Evolutionary conservation across 2,888 invertebrate genomes (phyloP).

Genomic region (Leptothorax acervorum): DNA sequence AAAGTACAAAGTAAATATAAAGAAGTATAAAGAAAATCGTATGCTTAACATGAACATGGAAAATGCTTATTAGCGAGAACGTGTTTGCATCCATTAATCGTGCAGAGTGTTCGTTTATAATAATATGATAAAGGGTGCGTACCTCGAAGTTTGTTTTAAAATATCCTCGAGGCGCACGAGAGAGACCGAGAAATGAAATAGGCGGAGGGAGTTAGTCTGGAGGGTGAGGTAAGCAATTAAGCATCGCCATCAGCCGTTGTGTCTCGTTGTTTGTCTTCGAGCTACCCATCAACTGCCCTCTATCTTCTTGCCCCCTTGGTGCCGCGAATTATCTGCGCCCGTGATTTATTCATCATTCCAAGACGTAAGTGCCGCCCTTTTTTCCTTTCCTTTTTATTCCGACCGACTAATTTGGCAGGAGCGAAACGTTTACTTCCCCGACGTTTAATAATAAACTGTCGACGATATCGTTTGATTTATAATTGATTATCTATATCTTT

Average conservation of each 20-base stretch:
- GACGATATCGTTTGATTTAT: conserved; percentile 36
- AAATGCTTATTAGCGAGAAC: conserved; percentile 37
- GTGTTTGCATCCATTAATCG: conserved; percentile 64
- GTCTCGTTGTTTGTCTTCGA: conserved; percentile 83
- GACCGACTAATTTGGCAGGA: conserved; percentile 28
- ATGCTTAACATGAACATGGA: conserved; percentile 20
- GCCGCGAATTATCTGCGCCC: conserved; percentile 71
- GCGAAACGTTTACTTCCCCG: conserved; percentile 27
- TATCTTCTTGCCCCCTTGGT: conserved; percentile 67
- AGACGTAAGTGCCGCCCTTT: conserved; percentile 70
- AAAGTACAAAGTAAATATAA: background rate
- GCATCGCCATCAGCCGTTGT: conserved; percentile 82
- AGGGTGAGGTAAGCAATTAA: conserved; percentile 80
- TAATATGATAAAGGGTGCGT: conserved; percentile 78
- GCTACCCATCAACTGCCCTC: conserved; percentile 81
- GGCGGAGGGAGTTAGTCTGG: conserved; percentile 60
- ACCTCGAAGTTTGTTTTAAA: conserved; percentile 77
- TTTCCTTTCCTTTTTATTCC: conserved; percentile 57
- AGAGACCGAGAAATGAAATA: conserved; percentile 59
- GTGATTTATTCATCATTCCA: conserved; percentile 80
- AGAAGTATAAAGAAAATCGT: conserved; percentile 18
- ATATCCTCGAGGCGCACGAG: conserved; percentile 74
- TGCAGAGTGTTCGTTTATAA: conserved; percentile 73
- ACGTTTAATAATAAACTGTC: conserved; percentile 48
- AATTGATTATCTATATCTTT: conserved; percentile 35